These are phyloP conservation scores for Tamias sibiricus DNA, from an alignment of 2,113 vertebrate species.

Conservation along the genomic window DNA sequence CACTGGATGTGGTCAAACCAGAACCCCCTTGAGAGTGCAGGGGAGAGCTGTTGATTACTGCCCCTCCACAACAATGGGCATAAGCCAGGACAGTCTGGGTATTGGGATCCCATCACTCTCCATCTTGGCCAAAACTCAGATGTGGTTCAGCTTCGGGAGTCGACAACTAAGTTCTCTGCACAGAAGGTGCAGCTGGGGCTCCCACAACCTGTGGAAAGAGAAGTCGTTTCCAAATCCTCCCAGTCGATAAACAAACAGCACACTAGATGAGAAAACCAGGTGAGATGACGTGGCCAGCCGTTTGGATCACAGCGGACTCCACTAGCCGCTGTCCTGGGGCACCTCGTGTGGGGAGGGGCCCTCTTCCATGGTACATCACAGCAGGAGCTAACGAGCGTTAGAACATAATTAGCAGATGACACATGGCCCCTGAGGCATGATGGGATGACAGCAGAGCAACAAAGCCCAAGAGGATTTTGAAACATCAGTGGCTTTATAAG, in stretches of 20 bases:
- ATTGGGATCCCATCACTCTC: no score
- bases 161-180: neutral
- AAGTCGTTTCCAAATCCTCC: neutral
- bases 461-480: slow-evolving; percentile 14
- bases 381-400: neutral
- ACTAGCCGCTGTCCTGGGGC: neutral
- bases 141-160: accelerated
- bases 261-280: neutral
- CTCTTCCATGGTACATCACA: neutral
- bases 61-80: no score
- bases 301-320: neutral
- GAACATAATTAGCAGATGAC: slow-evolving; percentile 62
- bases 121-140: neutral
- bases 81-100: accelerated
- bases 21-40: accelerated
- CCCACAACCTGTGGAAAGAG: neutral
- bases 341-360: neutral
- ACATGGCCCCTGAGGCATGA: neutral
- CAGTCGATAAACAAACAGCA: neutral
- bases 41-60: neutral
- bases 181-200: accelerated
- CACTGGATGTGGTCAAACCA: accelerated
- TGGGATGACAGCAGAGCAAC: neutral
- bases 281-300: neutral
- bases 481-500: slow-evolving; percentile 1